Evolutionary conservation across 2,888 invertebrate genomes (phyloP), one percentile per base, ranked within the genome.

Genomic region (Caenorhabditis doughertyi): DNA sequence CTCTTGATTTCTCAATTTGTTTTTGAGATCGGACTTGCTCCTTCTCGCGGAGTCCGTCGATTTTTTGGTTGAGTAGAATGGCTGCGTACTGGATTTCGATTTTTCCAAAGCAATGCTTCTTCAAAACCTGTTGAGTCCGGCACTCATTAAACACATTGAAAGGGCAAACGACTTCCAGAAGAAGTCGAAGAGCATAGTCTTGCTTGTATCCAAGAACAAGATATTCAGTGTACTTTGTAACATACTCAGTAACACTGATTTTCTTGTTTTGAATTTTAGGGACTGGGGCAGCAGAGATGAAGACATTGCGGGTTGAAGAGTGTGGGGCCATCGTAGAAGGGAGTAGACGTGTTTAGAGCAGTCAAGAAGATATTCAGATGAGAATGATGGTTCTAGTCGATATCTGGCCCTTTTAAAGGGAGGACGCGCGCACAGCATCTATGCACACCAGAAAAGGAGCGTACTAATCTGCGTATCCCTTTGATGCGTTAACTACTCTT

Each of bases 151-250:
- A 64, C 7, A 64, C 47, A 11, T 27, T n/a, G 3, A 44, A 47
- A 27, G 64, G 32, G 13, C 64, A 64, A 2, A 47, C 21, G 11
- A 64, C n/a, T 11, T 32, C 16, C n/a, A 18, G 29, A 11, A 64
- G 32, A 4, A 9, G n/a, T 0, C 49, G 23, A 13, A 64, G 47
- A 32, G 64, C 64, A 49, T 64, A 39, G 3, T n/a, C 0, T 3
- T 2, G 64, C 2, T 49, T 29, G 11, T 27, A 18, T 5, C 49
- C 64, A 13, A 1, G 47, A 0, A 49, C 47, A 27, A 64, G 21
- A 25, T 25, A 23, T 29, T 64, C 64, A 3, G 64, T 64, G 32
- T 64, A 49, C 13, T 27, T 47, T 18, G n/a, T n/a, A 7, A 64
- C 64, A 18, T 64, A 49, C 3, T 64, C n/a, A 0, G 29, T 11